Evolutionary conservation across 2,113 vertebrate species (phyloP).

Genomic region (Onychorhynchus coronatus): DNA sequence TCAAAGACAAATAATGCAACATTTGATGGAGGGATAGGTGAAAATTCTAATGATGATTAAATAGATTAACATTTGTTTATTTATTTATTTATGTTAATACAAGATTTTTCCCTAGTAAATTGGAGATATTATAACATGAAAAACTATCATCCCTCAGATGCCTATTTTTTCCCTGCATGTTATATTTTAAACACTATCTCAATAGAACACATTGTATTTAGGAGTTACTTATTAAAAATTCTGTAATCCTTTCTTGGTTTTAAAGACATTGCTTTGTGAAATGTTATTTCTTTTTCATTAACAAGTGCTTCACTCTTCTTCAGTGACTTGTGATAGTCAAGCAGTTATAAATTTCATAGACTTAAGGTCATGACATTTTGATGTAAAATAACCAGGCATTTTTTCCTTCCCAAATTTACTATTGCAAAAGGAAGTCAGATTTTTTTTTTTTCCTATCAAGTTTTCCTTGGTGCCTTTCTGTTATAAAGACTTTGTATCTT

Average conservation of each 20-base stretch:
- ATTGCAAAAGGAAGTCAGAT: not conserved
- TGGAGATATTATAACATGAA: not conserved
- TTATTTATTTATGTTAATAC: not conserved
- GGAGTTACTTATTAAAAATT: not conserved
- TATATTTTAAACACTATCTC: not conserved
- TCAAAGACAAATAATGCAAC: not conserved
- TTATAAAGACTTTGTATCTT: not conserved
- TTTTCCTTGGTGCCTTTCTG: not conserved
- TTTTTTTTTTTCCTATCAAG: not conserved
- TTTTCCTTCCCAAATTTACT: not conserved
- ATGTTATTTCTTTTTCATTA: constrained; percentile 23
- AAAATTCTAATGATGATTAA: not conserved
- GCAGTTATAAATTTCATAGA: not conserved
- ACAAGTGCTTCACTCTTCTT: not conserved
- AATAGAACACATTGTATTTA: not conserved
- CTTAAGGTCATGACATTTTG: not conserved
- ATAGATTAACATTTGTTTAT: not conserved
- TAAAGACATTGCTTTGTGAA: not conserved
- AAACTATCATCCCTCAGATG: not conserved
- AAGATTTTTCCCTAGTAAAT: not conserved
- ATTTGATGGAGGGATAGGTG: not conserved
- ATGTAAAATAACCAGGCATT: not conserved
- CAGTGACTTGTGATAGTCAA: not conserved
- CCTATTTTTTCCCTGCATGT: not conserved
- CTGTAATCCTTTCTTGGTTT: not conserved